Evolutionary conservation across 2,888 invertebrate genomes (phyloP), one percentile per base, ranked within the genome.

Genomic region (Oxytorus armatus): DNA sequence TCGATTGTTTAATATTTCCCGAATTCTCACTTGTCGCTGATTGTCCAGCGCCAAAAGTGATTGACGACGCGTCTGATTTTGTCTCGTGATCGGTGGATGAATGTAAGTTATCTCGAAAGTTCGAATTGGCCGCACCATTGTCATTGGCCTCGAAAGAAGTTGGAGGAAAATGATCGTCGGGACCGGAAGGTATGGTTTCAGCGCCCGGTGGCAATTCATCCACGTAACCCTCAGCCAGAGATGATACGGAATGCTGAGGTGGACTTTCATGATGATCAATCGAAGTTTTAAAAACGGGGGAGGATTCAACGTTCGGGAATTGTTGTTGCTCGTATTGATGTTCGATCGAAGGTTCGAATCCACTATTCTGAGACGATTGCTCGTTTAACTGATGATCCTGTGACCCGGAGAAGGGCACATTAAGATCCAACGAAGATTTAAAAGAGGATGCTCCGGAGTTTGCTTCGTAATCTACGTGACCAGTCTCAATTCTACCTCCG

Each of bases 141-240:
- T 73, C 75, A 18, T 44, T 29, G 4, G 25, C 25, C 3, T 72
- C 49, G 18, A 53, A 49, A n/a, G 63, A 51, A 36, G 8, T 44
- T 7, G 75, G 47, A 3, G 77, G 47, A 33, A 77, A 51, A 10
- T 77, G 21, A 14, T 80, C 75, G 11, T 73, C 78, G 7, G 68
- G 61, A 25, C 55, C 78, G 1, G 81, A 57, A 14, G 69, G 65
- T 10, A 70, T 66, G 18, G 69, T 77, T 74, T 82, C 82, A 4
- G 81, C 80, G 49, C 81, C 92, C 7, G 92, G 89, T 16, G 88
- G 84, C 36, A 88, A 84, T 11, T 87, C 85, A 4, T 88, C 86
- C 0, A 81, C 61, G 29, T 88, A 82, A n/a, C 82, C 83, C 0
- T 81, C 77, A 3, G 79, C 44, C 10, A 23, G 53, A 1, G 59